Evolutionary conservation across 2,113 vertebrate species (phyloP).

Genomic region (Paradisaea rubra): DNA sequence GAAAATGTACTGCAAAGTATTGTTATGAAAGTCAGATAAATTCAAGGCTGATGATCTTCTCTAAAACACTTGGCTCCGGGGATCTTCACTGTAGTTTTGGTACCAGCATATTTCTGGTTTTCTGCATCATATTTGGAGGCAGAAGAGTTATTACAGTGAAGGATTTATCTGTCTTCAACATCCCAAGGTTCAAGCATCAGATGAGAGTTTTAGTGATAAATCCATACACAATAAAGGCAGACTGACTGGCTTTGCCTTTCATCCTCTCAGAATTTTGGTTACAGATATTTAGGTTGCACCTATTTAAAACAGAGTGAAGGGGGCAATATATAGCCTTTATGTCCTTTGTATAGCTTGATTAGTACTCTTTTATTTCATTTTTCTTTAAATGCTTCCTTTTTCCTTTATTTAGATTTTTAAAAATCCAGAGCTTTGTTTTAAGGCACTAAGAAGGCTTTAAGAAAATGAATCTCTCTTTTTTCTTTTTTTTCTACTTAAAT

Average conservation of each 20-base stretch:
- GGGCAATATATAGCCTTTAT: not conserved
- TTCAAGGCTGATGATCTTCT: not conserved
- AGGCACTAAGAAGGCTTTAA: not conserved
- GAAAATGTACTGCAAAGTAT: not conserved
- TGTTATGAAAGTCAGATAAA: not conserved
- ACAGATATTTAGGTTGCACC: not conserved
- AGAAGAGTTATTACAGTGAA: not conserved
- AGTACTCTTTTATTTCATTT: not conserved
- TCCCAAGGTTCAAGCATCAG: not conserved
- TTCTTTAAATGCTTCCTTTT: not conserved
- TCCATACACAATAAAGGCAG: not conserved
- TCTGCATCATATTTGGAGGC: not conserved
- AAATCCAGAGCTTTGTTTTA: not conserved
- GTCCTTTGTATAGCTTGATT: not conserved
- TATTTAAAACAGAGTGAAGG: not conserved
- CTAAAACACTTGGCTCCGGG: not conserved
- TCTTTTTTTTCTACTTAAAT: not conserved
- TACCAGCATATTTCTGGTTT: not conserved
- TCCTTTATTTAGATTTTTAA: not conserved
- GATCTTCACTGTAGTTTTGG: not conserved
- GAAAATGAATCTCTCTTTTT: not conserved
- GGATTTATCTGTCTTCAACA: not conserved
- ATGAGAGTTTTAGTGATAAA: not conserved
- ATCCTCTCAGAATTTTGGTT: not conserved
- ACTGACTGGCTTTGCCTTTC: not conserved